A percentile compares a stretch with the other conserved stretches of the same genome.
phyloP scores from a whole-genome alignment of 2,797 vertebrate genomes.

The Hephaestus fuliginosus region DNA sequence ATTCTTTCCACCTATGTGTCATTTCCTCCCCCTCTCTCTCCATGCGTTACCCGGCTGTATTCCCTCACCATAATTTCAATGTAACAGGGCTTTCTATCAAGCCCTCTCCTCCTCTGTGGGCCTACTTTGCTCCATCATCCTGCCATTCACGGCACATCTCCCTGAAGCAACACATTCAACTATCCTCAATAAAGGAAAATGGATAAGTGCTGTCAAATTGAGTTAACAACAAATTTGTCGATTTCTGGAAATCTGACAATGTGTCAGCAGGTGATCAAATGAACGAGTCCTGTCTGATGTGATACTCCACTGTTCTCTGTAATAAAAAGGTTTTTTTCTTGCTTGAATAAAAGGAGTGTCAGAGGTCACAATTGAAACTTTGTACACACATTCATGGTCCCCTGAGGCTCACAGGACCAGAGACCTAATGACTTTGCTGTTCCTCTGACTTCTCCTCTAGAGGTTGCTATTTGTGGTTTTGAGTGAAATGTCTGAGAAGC shows the following conservation, averaged over 20 bases:
- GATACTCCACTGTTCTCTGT: slow-evolving; percentile 15
- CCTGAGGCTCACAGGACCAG: neutral
- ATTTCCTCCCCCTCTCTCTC: slow-evolving; percentile 19
- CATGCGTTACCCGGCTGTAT: slow-evolving; percentile 35
- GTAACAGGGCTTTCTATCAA: slow-evolving; percentile 48
- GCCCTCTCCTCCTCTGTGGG: slow-evolving; percentile 12
- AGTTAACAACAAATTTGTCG: slow-evolving; percentile 37
- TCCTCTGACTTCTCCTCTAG: neutral
- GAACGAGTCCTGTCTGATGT: slow-evolving; percentile 19
- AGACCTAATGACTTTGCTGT: neutral
- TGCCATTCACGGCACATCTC: slow-evolving; percentile 33
- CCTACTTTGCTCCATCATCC: slow-evolving; percentile 37
- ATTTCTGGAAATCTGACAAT: slow-evolving; percentile 14
- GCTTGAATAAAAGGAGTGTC: slow-evolving; percentile 2
- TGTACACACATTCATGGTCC: neutral
- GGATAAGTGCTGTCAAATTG: slow-evolving; percentile 30
- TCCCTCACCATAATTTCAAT: slow-evolving; percentile 46
- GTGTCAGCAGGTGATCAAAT: slow-evolving; percentile 37
- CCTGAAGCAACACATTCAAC: slow-evolving; percentile 33
- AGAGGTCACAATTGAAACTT: neutral
- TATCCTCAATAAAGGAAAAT: slow-evolving; percentile 27
- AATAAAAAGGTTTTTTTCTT: neutral
- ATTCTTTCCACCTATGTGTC: slow-evolving; percentile 79
- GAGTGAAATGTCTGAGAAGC: too few relatives aligned
- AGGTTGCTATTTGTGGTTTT: neutral